phyloP scores from a whole-genome alignment of 2,797 vertebrate species.

The Enteromius argenteus region DNA sequence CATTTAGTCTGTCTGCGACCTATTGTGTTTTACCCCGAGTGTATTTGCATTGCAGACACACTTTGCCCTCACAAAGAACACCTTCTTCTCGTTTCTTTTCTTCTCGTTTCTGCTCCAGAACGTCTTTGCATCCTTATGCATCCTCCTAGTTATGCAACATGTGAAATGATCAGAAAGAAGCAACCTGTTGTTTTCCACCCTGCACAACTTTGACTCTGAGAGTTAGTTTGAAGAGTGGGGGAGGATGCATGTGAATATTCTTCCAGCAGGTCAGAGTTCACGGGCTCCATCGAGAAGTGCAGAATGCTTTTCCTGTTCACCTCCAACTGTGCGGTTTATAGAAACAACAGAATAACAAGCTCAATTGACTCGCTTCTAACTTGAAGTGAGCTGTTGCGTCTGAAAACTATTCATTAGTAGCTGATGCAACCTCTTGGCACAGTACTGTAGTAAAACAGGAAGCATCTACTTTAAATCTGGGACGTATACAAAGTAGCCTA shows the following conservation, averaged over 20 bases:
- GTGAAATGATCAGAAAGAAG: slow-evolving; percentile 4
- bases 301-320: slow-evolving; percentile 60
- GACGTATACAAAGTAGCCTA: neutral
- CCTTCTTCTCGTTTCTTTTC: slow-evolving; percentile 12
- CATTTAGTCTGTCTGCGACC: neutral
- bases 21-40: neutral
- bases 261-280: slow-evolving; percentile 61
- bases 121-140: neutral
- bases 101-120: slow-evolving; percentile 5
- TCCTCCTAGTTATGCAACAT: neutral
- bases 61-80: slow-evolving; percentile 10
- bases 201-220: slow-evolving; percentile 44
- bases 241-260: slow-evolving; percentile 59
- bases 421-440: neutral
- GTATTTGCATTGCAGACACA: slow-evolving; percentile 32
- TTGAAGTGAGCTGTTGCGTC: neutral
- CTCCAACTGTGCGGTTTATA: slow-evolving; percentile 45
- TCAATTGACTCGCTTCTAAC: neutral
- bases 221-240: slow-evolving; percentile 54
- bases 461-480: slow-evolving; percentile 16
- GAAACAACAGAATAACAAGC: slow-evolving; percentile 28
- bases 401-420: neutral
- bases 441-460: slow-evolving; percentile 1
- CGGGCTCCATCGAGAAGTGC: slow-evolving; percentile 48
- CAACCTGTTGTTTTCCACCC: slow-evolving; percentile 46